These are phyloP conservation scores for Diarsia mendica DNA, from an alignment of 2,888 invertebrate genomes.

Conservation along the genomic window DNA sequence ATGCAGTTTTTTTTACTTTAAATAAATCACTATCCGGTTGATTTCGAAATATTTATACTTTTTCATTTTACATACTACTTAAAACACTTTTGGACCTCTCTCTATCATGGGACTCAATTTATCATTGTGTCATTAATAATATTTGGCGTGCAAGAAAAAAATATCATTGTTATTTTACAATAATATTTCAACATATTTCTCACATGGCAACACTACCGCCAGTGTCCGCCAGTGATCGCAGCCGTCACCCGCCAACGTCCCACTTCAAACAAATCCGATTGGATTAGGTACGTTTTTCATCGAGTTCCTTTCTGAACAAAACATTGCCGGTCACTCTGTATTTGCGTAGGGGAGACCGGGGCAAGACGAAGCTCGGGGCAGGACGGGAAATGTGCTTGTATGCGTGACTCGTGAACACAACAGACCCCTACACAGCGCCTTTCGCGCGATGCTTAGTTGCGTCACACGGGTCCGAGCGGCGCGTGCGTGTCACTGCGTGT, in stretches of 20 bases:
- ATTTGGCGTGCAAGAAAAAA: not conserved
- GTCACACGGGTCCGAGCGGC: too few species aligned
- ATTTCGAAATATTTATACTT: not conserved
- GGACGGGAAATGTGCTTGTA: too few species aligned
- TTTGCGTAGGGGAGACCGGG: too few species aligned
- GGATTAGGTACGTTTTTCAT: conserved; percentile 62
- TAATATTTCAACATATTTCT: too few species aligned
- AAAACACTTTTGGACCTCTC: not conserved
- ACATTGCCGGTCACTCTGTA: conserved; percentile 47
- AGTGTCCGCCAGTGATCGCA: conserved; percentile 25
- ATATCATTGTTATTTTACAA: too few species aligned
- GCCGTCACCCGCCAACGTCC: conserved; percentile 48
- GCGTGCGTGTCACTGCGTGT: too few species aligned
- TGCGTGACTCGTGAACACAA: too few species aligned
- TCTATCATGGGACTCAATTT: not conserved
- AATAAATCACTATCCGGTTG: not conserved
- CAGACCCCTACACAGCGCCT: too few species aligned
- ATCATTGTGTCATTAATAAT: not conserved
- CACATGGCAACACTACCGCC: conserved; percentile 43
- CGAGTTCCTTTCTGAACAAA: conserved; percentile 44
- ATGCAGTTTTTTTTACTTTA: not conserved
- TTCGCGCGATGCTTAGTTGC: too few species aligned
- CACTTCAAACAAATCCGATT: conserved; percentile 62
- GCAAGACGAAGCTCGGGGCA: too few species aligned
- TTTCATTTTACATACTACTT: not conserved